Conservation (phyloP, 2,113 vertebrate genomes). For the Gobiocypris rarus region DNA sequence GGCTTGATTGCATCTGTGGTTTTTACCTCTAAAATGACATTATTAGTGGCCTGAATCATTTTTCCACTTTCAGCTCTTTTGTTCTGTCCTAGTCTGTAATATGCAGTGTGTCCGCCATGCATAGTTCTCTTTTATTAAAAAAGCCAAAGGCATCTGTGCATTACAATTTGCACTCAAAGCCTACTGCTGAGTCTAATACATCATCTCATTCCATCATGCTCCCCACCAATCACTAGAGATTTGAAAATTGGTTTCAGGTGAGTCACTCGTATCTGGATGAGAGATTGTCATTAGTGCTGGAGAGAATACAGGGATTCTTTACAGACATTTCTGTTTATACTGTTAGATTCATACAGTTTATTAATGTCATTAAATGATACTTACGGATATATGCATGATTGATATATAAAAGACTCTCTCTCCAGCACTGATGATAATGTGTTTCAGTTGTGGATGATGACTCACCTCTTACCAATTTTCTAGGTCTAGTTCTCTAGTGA, state of each 20-base stretch:
- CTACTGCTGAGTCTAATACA: not conserved
- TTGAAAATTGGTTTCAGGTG: slow-evolving; percentile 40
- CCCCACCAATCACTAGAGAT: slow-evolving; percentile 37
- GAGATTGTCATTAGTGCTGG: slow-evolving; percentile 3
- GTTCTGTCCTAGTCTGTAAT: not conserved
- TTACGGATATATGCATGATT: not conserved
- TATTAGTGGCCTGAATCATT: not conserved
- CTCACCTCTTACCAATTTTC: not conserved
- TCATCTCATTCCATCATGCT: slow-evolving; percentile 35
- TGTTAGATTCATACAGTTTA: not conserved
- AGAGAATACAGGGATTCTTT: not conserved
- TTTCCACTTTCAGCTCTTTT: not conserved
- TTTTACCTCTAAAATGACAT: slow-evolving; percentile 18
- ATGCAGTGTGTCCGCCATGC: not conserved
- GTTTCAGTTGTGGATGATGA: slow-evolving; percentile 29
- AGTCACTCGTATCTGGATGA: slow-evolving; percentile 25
- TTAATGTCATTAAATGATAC: slow-evolving; percentile 6
- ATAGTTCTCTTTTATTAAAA: slow-evolving; percentile 11
- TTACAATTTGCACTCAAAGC: not conserved
- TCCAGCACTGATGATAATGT: not conserved
- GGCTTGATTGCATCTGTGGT: not conserved
- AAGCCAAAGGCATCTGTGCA: slow-evolving; percentile 22
- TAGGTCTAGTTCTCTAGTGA: not conserved
- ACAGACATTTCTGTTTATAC: slow-evolving; percentile 10
- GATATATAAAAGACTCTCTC: not conserved